Evolutionary conservation across 2,113 vertebrate genomes (phyloP).

Genomic region (Pachyramphus minor): DNA sequence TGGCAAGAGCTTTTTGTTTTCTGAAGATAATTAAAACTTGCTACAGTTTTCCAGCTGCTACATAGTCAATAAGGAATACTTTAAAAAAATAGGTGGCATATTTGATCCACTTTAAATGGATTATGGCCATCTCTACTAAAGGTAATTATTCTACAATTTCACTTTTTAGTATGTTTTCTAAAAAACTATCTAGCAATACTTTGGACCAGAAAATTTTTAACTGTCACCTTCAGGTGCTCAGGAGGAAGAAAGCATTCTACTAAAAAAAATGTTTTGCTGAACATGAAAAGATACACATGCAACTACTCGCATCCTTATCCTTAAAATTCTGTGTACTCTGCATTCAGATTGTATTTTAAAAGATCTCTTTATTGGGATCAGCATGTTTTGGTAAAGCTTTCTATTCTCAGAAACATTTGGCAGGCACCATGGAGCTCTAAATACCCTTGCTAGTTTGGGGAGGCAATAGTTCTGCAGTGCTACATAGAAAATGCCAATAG

Average conservation of each 20-base stretch:
- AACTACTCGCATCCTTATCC: background rate
- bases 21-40: constrained; percentile 72
- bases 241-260: background rate
- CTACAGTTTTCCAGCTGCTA: constrained; percentile 69
- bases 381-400: background rate
- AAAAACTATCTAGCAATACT: background rate
- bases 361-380: background rate
- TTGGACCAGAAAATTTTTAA: background rate
- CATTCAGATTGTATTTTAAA: background rate
- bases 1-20: constrained; percentile 66
- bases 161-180: background rate
- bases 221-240: background rate
- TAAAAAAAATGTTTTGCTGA: background rate
- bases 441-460: background rate
- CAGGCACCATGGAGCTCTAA: background rate
- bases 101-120: constrained; percentile 33
- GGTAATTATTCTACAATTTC: background rate
- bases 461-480: background rate
- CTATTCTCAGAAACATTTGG: background rate
- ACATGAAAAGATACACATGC: background rate
- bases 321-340: background rate
- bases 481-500: background rate
- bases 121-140: background rate
- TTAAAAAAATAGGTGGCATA: background rate
- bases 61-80: constrained; percentile 38